Percentiles rank a stretch among this genome's conserved stretches.
phyloP scores from a whole-genome alignment of 2,113 vertebrate genomes.

The Copsychus sechellarum region DNA sequence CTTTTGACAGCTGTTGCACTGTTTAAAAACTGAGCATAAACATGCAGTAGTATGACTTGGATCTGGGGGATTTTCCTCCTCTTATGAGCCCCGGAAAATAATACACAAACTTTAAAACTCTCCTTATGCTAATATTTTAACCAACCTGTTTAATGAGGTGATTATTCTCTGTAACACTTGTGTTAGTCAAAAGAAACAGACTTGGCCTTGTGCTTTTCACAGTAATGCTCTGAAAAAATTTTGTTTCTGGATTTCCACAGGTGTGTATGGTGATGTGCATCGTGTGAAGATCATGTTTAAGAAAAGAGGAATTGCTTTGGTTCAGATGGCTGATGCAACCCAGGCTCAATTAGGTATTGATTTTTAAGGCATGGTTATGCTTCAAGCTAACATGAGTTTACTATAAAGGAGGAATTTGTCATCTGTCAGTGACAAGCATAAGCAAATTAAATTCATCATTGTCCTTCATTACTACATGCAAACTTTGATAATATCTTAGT shows the following conservation, averaged over 20 bases:
- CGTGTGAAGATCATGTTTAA: conserved; percentile 90
- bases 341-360: conserved; percentile 85
- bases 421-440: background rate
- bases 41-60: background rate
- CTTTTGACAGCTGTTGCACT: background rate
- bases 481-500: background rate
- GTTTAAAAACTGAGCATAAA: background rate
- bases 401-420: background rate
- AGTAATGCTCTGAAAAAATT: background rate
- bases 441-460: background rate
- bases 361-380: background rate
- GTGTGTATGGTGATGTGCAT: conserved; percentile 86
- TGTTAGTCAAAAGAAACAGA: background rate
- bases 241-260: conserved; percentile 60
- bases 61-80: background rate
- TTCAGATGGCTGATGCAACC: conserved; percentile 86
- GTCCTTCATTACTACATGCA: background rate
- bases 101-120: background rate
- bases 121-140: background rate
- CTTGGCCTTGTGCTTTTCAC: background rate
- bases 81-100: background rate
- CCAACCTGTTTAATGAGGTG: background rate
- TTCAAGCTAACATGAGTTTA: background rate
- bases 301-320: conserved; percentile 85
- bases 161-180: background rate